phyloP scores from a whole-genome alignment of 92 coral and sea anemone genomes.

The Metridium senile region DNA sequence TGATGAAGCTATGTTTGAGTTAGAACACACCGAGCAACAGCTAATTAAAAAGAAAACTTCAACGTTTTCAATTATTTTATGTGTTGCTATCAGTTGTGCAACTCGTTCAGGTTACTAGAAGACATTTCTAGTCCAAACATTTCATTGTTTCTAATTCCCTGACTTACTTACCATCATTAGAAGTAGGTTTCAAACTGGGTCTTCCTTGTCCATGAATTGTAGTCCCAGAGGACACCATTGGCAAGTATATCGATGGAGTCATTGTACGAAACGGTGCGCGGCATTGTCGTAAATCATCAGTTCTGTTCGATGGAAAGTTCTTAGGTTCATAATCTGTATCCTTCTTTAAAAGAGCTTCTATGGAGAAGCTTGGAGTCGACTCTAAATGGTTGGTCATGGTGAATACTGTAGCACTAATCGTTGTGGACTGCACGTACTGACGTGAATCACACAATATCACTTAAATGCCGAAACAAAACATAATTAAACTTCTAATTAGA shows the following conservation, averaged over 20 bases:
- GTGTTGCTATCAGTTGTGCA: too few relatives aligned
- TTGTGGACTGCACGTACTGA: neutral
- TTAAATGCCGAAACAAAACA: conserved; percentile 23
- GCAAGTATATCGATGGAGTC: neutral
- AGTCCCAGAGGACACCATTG: conserved; percentile 4
- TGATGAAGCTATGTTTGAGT: too few relatives aligned
- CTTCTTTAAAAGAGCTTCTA: conserved; percentile 10
- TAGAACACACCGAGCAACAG: too few relatives aligned
- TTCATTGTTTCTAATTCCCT: too few relatives aligned
- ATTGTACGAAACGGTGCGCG: neutral
- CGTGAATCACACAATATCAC: neutral
- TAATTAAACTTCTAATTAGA: conserved; percentile 28
- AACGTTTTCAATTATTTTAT: too few relatives aligned
- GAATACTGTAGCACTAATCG: neutral
- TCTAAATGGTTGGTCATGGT: neutral
- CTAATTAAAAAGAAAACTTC: too few relatives aligned
- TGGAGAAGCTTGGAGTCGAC: conserved; percentile 16
- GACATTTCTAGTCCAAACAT: too few relatives aligned
- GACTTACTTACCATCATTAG: too few relatives aligned
- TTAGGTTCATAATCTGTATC: neutral
- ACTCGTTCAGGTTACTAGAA: too few relatives aligned
- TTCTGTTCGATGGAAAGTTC: neutral
- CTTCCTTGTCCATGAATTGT: neutral
- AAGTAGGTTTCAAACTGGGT: neutral
- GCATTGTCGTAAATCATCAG: neutral